Evolutionary conservation across 2,888 invertebrate species (phyloP), one percentile per base, ranked within the genome.

Genomic region (Balanococcus diminutus): DNA sequence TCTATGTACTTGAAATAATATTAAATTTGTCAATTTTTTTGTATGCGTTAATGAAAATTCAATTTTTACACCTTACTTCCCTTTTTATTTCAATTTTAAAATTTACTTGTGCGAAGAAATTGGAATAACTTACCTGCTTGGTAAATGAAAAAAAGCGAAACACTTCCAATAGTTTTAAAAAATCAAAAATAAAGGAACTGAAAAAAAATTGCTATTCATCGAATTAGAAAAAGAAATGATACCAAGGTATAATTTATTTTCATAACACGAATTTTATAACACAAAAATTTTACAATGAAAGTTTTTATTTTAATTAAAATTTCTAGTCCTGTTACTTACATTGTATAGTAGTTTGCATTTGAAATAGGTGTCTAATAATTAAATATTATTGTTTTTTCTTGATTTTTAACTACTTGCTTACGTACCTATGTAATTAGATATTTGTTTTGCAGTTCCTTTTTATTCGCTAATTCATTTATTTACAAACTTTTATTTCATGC

Each of bases 401-500:
- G 19, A 28, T 67, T 25, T 28, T 67, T 67, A 28, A 67, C 28
- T 67, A 28, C 61, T 67, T 67, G 28, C 28, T 25, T 67, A 19
- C 5, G 3, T 51, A 51, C 42, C 14, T 42, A 56, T 28, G 28
- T 67, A 67, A 67, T 25, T 67, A 67, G 28, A 67, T 67, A 67
- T 67, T 25, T 67, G n/a, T 67, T 67, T 67, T 67, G n/a, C 61
- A 67, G 61, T 67, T 67, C 61, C 61, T 67, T 67, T 67, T 28
- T 67, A 67, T 11, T 67, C 61, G 14, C 61, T 67, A 67, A 67
- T 67, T 67, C 28, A 67, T 28, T 67, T 67, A 67, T 67, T 67
- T 67, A 67, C 61, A 67, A 67, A 67, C 61, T 19, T 51, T n/a
- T 51, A 51, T 67, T 67, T 28, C 61, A 67, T 28, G 28, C 61